Evolutionary conservation across 1,140 invertebrate genomes (phyloP).

Genomic region (Eumeta japonica): DNA sequence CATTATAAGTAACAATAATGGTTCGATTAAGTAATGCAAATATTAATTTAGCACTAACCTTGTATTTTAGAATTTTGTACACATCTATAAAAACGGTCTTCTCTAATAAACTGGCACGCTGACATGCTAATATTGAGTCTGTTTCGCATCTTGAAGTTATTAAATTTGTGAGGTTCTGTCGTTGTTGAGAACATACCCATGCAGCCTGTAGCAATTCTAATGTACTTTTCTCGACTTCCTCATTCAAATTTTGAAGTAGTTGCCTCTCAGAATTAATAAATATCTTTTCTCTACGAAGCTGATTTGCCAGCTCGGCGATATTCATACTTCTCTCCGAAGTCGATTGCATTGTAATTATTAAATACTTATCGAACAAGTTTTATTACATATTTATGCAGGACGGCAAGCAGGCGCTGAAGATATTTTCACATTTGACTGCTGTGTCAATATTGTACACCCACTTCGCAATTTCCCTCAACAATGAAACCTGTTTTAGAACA

Average conservation of each 20-base stretch:
- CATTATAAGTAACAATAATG: no score
- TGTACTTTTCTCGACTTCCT: slow-evolving; percentile 44
- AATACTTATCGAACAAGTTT: no score
- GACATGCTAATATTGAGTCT: slow-evolving; percentile 72
- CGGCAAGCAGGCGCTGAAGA: no score
- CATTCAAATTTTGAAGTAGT: slow-evolving; percentile 50
- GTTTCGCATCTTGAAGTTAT: slow-evolving; percentile 73
- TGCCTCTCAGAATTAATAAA: slow-evolving; percentile 53
- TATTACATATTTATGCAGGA: no score
- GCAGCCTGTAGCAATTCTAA: slow-evolving; percentile 65
- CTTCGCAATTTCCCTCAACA: no score
- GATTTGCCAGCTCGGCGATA: slow-evolving; percentile 49
- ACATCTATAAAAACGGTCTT: slow-evolving; percentile 83
- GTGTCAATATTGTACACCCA: no score
- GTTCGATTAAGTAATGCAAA: no score
- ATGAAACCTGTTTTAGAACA: no score
- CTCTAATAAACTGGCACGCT: slow-evolving; percentile 74
- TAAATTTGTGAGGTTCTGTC: slow-evolving; percentile 78
- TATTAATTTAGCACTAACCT: slow-evolving; percentile 49
- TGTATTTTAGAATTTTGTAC: slow-evolving; percentile 81
- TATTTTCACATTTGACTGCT: no score
- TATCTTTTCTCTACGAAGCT: slow-evolving; percentile 48
- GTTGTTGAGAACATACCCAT: slow-evolving; percentile 87
- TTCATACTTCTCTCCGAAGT: slow-evolving; percentile 49
- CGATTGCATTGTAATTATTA: slow-evolving; percentile 47